Conservation (phyloP, 2,113 vertebrate species). For the Tachysurus vachellii region DNA sequence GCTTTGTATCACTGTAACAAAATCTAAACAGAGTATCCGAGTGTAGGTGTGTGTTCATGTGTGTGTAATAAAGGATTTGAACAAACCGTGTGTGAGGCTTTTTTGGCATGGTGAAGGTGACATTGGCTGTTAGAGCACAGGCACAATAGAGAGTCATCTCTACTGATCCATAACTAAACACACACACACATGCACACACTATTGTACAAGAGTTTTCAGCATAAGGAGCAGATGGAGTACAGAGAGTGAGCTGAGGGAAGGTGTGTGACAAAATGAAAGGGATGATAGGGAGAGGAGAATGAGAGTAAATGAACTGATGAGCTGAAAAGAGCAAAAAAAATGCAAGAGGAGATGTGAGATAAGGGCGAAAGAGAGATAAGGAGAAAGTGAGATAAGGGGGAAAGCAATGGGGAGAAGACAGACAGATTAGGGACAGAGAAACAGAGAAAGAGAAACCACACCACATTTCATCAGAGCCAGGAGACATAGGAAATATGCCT, state of each 20-base stretch:
- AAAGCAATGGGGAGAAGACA: background rate
- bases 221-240: background rate
- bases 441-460: background rate
- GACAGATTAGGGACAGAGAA: background rate
- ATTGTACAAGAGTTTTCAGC: background rate
- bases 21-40: background rate
- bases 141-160: conserved; percentile 18
- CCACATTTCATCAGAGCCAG: background rate
- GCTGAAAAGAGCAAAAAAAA: background rate
- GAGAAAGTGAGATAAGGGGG: too few species aligned
- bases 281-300: background rate
- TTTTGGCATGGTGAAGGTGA: conserved; percentile 15
- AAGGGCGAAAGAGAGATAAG: background rate
- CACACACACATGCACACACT: conserved; percentile 22
- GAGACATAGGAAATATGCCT: background rate
- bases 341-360: background rate
- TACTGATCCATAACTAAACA: conserved; percentile 23
- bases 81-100: background rate
- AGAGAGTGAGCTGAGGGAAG: background rate
- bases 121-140: background rate
- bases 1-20: background rate
- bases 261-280: background rate
- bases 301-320: background rate
- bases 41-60: background rate
- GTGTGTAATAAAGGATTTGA: conserved; percentile 3